Conservation (phyloP, 2,888 invertebrate genomes). For the Ochlodes sylvanus region DNA sequence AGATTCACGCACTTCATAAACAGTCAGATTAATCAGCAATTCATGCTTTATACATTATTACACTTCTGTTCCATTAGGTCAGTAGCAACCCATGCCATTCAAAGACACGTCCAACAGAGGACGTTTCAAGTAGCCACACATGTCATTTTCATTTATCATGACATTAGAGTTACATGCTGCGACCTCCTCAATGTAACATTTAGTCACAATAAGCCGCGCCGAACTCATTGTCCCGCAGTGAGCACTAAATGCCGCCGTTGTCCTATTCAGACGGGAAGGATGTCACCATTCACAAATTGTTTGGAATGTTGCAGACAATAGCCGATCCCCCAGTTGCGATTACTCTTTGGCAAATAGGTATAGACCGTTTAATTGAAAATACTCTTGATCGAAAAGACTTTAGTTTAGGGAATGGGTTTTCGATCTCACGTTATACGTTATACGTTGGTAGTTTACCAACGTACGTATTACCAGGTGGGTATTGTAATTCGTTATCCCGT, state of each 20-base stretch:
- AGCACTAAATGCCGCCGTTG: constrained; percentile 11
- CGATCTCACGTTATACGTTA: too few relatives aligned
- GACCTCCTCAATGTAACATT: constrained; percentile 13
- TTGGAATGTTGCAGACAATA: constrained; percentile 29
- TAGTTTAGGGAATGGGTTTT: neutral
- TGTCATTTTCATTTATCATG: neutral
- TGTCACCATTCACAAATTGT: constrained; percentile 35
- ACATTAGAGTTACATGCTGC: neutral
- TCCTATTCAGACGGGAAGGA: constrained; percentile 22
- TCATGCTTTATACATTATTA: too few relatives aligned
- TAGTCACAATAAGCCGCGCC: constrained; percentile 17
- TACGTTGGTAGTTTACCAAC: too few relatives aligned
- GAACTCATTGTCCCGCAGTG: constrained; percentile 15
- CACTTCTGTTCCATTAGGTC: too few relatives aligned
- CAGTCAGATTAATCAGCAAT: too few relatives aligned
- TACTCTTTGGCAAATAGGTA: constrained; percentile 16
- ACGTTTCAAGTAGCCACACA: too few relatives aligned
- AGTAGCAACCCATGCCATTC: too few relatives aligned
- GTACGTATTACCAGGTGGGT: too few relatives aligned
- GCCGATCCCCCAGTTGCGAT: constrained; percentile 31
- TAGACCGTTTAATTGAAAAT: constrained; percentile 17
- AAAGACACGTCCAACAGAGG: too few relatives aligned
- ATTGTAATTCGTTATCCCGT: too few relatives aligned
- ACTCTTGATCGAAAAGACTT: neutral
- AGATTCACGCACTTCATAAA: too few relatives aligned